These are phyloP conservation scores for Danio choprae DNA, from an alignment of 2,797 vertebrate species.

Conservation along the genomic window DNA sequence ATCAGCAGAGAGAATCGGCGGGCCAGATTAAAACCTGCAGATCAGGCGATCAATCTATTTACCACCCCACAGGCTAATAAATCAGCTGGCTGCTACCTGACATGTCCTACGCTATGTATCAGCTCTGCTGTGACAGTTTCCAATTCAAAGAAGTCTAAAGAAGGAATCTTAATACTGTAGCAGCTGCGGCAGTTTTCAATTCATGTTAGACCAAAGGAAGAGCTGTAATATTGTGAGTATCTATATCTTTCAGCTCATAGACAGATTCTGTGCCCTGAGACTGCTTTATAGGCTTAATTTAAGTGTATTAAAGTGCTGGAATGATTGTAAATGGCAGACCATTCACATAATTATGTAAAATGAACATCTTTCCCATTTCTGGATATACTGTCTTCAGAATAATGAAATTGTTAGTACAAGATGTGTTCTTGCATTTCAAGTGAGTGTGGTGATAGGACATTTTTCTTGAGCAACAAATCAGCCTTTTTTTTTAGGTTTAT, in stretches of 20 bases:
- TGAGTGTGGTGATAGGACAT: neutral
- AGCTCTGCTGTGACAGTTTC: slow-evolving; percentile 26
- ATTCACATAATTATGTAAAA: slow-evolving; percentile 22
- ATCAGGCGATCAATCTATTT: slow-evolving; percentile 50
- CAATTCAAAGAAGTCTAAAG: too few species aligned
- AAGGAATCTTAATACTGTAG: too few species aligned
- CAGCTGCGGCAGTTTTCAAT: slow-evolving; percentile 21
- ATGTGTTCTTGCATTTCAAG: neutral
- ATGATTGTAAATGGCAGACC: slow-evolving; percentile 20
- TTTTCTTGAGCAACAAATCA: neutral
- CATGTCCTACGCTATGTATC: slow-evolving; percentile 38
- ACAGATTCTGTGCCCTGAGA: slow-evolving; percentile 15
- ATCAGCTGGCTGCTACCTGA: slow-evolving; percentile 43
- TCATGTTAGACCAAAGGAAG: slow-evolving; percentile 33
- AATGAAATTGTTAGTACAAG: neutral
- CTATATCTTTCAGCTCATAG: slow-evolving; percentile 19
- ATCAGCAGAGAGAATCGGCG: slow-evolving; percentile 88
- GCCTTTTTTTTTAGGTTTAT: too few species aligned
- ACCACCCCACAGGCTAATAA: slow-evolving; percentile 49
- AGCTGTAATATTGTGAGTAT: slow-evolving; percentile 21
- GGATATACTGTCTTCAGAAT: neutral
- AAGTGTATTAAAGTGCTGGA: slow-evolving; percentile 19
- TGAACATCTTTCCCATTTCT: slow-evolving; percentile 5
- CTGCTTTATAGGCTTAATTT: slow-evolving; percentile 20
- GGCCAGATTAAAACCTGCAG: slow-evolving; percentile 92